Evolutionary conservation across 2,113 vertebrate genomes (phyloP), one percentile per base, ranked within the genome.

Genomic region (Herpetotheres cachinnans): DNA sequence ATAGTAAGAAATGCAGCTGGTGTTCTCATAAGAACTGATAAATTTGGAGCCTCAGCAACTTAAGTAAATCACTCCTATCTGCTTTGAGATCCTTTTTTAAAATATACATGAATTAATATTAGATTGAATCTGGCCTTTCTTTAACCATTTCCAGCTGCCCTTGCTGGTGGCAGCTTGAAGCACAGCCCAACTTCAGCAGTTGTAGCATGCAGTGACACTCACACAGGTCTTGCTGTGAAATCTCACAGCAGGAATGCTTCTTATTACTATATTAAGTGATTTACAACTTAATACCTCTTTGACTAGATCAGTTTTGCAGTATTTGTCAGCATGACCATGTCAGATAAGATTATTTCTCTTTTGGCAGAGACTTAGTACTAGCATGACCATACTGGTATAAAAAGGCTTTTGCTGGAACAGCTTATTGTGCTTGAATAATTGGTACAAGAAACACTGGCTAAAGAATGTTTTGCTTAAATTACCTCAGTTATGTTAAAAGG

Each of bases 401-500:
- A 27, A 84, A 36, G 66, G 56, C 24, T 91, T 89, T 91, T 89
- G 55, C 54, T 93, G 65, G 36, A 95, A 49, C n/a, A 59, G 42
- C 81, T 84, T 71, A 76, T 52, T 95, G 89, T 91, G 50, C 69
- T 89, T 8, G 1, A 89, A 62, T 88, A 89, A 94, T 79, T 74
- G 73, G 44, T 89, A 76, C 70, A 91, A 87, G 47, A 56, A 84
- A 54, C 56, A 17, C n/a, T 65, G 36, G 63, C 71, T 95, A 63
- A 91, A 79, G 81, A 91, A 56, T 54, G 77, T 73, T 94, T 88
- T 89, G 49, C 80, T 95, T 96, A 79, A 86, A 93, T 78, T 71
- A 67, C 79, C 30, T 79, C 30, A 40, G 42, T 72, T 87, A 46
- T 21, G 16, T 73, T 91, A 52, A 86, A 91, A 91, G 38, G 5